A percentile compares a stretch with the other conserved stretches of the same genome.
phyloP scores from a whole-genome alignment of 2,888 invertebrate species.

The Drosophila borborema region DNA sequence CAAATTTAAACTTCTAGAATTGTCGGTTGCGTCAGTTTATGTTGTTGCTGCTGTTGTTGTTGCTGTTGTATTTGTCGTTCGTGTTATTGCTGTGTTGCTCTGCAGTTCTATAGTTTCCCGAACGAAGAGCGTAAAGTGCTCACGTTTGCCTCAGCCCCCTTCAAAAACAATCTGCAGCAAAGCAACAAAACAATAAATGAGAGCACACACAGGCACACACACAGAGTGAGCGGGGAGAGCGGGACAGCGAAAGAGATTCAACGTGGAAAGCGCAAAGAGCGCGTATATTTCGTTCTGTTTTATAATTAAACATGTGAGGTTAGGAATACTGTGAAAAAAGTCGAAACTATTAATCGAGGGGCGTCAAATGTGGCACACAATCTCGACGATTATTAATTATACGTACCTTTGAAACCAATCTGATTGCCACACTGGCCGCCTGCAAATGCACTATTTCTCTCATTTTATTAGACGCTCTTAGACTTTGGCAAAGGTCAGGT shows the following conservation, averaged over 20 bases:
- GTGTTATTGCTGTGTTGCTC: slow-evolving; percentile 13
- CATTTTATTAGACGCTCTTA: slow-evolving; percentile 86
- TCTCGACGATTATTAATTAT: slow-evolving; percentile 55
- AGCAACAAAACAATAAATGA: slow-evolving; percentile 33
- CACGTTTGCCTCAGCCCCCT: slow-evolving; percentile 7
- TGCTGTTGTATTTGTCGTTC: too few species aligned
- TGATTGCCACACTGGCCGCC: slow-evolving; percentile 96
- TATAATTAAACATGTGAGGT: slow-evolving; percentile 82
- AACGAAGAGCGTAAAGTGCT: slow-evolving; percentile 27
- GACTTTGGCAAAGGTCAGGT: slow-evolving; percentile 50
- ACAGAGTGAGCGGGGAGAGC: too few species aligned
- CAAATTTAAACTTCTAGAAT: slow-evolving; percentile 31
- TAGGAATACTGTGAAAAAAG: slow-evolving; percentile 58
- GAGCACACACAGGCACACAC: too few species aligned
- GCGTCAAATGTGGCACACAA: slow-evolving; percentile 23
- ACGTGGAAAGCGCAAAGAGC: slow-evolving; percentile 35
- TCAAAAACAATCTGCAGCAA: slow-evolving; percentile 13
- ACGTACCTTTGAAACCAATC: slow-evolving; percentile 94
- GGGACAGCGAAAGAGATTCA: slow-evolving; percentile 23
- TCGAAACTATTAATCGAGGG: slow-evolving; percentile 13
- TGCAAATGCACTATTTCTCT: slow-evolving; percentile 97
- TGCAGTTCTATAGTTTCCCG: slow-evolving; percentile 74
- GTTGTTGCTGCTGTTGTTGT: slow-evolving; percentile 21
- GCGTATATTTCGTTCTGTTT: slow-evolving; percentile 63
- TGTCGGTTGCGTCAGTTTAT: slow-evolving; percentile 47